A percentile compares a stretch with the other conserved stretches of the same genome.
These are phyloP conservation scores for Microtus pennsylvanicus DNA, from an alignment of 2,113 vertebrate genomes.

Conservation along the genomic window DNA sequence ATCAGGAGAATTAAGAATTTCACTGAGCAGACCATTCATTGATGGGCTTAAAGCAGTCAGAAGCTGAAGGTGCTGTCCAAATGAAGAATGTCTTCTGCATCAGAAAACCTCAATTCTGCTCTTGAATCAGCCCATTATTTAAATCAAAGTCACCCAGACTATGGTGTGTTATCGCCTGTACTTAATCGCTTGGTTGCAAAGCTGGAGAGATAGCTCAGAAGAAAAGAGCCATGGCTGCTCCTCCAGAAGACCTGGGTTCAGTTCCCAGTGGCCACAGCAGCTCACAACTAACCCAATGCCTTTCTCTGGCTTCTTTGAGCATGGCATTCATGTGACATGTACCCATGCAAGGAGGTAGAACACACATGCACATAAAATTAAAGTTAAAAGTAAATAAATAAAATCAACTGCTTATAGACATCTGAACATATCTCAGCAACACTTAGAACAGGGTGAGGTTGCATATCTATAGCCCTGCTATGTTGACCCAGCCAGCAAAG, in stretches of 20 bases:
- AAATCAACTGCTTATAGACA: neutral
- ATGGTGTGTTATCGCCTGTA: neutral
- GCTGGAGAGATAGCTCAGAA: neutral
- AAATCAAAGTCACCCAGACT: neutral
- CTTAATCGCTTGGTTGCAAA: neutral
- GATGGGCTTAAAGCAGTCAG: rapidly evolving
- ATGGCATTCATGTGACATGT: neutral
- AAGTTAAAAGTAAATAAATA: neutral
- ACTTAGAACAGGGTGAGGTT: neutral
- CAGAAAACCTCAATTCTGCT: neutral
- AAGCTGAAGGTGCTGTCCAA: neutral
- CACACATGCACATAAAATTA: neutral
- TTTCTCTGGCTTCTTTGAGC: neutral
- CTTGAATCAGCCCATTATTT: neutral
- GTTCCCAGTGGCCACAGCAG: neutral
- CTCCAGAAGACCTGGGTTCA: neutral
- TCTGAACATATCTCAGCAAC: neutral
- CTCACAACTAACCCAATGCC: neutral
- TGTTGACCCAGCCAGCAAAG: neutral
- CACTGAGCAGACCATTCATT: neutral
- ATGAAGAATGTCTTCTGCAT: neutral
- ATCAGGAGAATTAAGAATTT: too few relatives aligned
- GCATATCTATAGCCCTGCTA: neutral
- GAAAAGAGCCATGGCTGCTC: neutral
- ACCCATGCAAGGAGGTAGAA: neutral